Percentiles rank a stretch among this genome's conserved stretches.
Evolutionary conservation across 2,797 vertebrate species (phyloP).

Genomic region (Labroides dimidiatus): DNA sequence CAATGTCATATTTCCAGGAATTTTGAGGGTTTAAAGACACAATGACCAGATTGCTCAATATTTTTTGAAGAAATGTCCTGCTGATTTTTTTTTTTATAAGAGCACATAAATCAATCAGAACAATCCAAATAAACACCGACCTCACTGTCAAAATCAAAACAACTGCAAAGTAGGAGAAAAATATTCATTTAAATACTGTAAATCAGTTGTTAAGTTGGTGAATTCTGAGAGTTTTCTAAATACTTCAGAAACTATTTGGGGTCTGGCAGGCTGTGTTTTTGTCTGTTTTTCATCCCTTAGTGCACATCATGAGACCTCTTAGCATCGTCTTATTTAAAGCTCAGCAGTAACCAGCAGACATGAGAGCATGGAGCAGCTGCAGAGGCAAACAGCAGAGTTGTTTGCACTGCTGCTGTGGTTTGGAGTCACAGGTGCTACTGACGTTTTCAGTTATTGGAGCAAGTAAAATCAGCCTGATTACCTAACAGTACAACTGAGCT

Average conservation of each 20-base stretch:
- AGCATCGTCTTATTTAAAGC: too few relatives aligned
- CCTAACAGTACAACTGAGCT: neutral
- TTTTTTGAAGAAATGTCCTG: neutral
- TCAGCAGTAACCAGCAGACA: too few relatives aligned
- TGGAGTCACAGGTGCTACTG: constrained; percentile 7
- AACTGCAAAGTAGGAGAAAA: neutral
- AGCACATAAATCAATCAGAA: neutral
- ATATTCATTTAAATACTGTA: neutral
- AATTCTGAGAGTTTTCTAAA: neutral
- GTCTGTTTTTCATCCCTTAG: neutral
- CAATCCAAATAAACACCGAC: too few relatives aligned
- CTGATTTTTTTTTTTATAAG: neutral
- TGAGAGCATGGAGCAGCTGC: neutral
- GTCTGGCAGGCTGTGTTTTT: neutral
- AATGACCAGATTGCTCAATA: neutral
- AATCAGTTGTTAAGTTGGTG: neutral
- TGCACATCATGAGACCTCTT: too few relatives aligned
- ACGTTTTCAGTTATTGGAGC: neutral
- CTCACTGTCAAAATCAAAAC: neutral
- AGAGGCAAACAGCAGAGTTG: neutral
- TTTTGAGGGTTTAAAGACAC: neutral
- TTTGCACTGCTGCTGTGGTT: neutral
- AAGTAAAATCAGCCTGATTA: neutral
- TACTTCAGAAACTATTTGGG: neutral
- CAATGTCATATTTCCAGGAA: neutral